A percentile compares a stretch with the other conserved stretches of the same genome.
Evolutionary conservation across 2,797 vertebrate species (phyloP).

Genomic region (Anisognathus igniventris): DNA sequence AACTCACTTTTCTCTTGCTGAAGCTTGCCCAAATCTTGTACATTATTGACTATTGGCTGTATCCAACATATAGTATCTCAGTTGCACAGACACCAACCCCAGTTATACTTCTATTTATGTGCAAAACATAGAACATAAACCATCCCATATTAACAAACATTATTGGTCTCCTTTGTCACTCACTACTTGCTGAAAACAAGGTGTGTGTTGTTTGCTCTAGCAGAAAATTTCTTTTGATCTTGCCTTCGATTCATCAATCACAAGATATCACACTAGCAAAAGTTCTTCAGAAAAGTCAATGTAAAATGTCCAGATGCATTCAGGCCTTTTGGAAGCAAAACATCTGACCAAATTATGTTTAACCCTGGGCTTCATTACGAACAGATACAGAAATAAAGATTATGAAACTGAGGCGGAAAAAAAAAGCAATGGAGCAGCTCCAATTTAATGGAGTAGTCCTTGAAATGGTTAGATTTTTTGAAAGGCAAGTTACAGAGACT

Average conservation of each 20-base stretch:
- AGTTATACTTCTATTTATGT: not conserved
- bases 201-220: not conserved
- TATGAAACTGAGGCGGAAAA: not conserved
- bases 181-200: not conserved
- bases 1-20: not conserved
- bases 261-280: not conserved
- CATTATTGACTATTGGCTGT: not conserved
- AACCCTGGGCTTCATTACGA: not conserved
- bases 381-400: slow-evolving; percentile 15
- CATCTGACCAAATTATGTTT: not conserved
- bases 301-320: not conserved
- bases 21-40: not conserved
- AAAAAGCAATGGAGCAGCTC: not conserved
- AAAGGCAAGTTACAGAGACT: not conserved
- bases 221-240: not conserved
- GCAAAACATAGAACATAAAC: not conserved
- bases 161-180: not conserved
- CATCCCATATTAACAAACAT: not conserved
- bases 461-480: not conserved
- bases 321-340: not conserved
- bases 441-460: not conserved
- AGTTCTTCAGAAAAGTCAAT: not conserved
- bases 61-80: not conserved
- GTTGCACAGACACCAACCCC: not conserved
- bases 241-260: not conserved